Evolutionary conservation across 2,888 invertebrate genomes (phyloP).

Genomic region (Drosophila yooni): DNA sequence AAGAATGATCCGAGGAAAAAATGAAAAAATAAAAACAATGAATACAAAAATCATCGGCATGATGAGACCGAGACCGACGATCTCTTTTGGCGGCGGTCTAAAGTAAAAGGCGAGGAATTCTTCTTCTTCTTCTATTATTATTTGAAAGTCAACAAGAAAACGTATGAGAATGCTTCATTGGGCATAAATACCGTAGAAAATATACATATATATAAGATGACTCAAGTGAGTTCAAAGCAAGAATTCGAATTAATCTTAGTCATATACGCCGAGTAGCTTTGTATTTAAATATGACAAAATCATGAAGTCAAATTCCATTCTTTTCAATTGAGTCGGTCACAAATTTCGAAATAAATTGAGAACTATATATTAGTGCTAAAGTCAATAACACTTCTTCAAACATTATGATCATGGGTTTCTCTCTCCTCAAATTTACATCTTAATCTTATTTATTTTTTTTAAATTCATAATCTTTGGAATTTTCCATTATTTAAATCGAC

Average conservation of each 20-base stretch:
- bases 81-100: conserved; percentile 33
- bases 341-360: background rate
- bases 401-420: background rate
- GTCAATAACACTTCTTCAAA: background rate
- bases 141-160: conserved; percentile 38
- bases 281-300: background rate
- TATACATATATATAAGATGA: background rate
- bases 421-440: background rate
- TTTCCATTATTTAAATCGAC: background rate
- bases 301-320: background rate
- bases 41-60: background rate
- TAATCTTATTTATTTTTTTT: background rate
- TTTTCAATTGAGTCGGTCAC: background rate
- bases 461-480: background rate
- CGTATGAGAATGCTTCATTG: conserved; percentile 4
- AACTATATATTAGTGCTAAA: background rate
- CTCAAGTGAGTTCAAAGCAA: background rate
- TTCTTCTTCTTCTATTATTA: background rate
- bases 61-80: conserved; percentile 9
- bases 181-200: conserved; percentile 8
- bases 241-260: background rate
- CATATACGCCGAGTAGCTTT: background rate
- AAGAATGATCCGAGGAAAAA: conserved; percentile 2
- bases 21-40: background rate
- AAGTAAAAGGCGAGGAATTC: conserved; percentile 21